Evolutionary conservation across 2,113 vertebrate species (phyloP).

Genomic region (Embiotoca jacksoni): DNA sequence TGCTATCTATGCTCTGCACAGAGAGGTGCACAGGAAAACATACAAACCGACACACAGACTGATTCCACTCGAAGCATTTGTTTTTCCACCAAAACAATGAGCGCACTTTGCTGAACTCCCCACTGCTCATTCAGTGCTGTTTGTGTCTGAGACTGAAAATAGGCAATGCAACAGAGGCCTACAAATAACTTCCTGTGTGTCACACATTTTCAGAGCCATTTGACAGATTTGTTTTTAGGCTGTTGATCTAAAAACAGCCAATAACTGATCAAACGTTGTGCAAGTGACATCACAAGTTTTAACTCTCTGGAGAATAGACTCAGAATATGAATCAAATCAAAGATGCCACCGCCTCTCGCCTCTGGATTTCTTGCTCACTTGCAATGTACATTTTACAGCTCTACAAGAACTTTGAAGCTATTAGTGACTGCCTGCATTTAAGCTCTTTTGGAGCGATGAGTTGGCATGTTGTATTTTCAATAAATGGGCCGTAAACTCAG

Average conservation of each 20-base stretch:
- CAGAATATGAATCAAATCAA: constrained; percentile 32
- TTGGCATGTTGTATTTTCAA: not conserved
- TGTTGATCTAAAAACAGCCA: constrained; percentile 78
- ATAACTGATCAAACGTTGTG: constrained; percentile 66
- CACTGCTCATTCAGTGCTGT: constrained; percentile 47
- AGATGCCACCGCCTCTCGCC: constrained; percentile 4
- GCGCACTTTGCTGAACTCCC: constrained; percentile 45
- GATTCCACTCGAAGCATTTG: constrained; percentile 21
- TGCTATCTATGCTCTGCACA: constrained; percentile 33
- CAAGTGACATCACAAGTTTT: constrained; percentile 41
- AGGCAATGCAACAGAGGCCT: constrained; percentile 53
- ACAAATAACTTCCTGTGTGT: constrained; percentile 73
- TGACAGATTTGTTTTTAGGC: constrained; percentile 78
- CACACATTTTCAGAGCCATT: constrained; percentile 57
- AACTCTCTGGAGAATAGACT: constrained; percentile 53
- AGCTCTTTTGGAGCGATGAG: constrained; percentile 19
- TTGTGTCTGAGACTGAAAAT: constrained; percentile 71
- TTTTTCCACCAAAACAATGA: constrained; percentile 59
- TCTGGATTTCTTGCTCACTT: constrained; percentile 11
- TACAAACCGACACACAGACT: constrained; percentile 25
- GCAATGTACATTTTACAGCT: constrained; percentile 36
- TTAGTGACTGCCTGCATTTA: not conserved
- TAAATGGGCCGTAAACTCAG: not conserved
- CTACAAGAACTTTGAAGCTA: constrained; percentile 4
- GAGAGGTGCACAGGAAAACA: constrained; percentile 11